Base-by-base conservation (phyloP, 2,113 vertebrate species). In the Sialia sialis region DNA sequence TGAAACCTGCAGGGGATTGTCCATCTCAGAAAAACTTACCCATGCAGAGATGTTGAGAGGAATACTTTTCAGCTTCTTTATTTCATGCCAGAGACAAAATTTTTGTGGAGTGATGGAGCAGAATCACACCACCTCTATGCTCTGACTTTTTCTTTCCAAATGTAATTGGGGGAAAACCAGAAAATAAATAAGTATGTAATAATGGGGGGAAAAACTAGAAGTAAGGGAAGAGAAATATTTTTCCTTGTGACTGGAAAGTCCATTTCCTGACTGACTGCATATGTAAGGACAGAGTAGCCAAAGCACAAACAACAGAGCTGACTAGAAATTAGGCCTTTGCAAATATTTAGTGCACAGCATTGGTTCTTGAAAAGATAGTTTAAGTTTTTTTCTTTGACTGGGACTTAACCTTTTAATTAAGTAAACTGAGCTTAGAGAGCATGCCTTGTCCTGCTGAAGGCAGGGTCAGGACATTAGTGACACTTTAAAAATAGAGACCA, bases 111-210 rank as follows among this genome's bases (percentile, higher is more conserved):
- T n/a, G n/a, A n/a, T n/a, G n/a, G n/a, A n/a, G n/a, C 43, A 68
- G 59, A 43, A 44, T 29, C 14, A 8, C 48, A 36, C 6, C 16
- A 4, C 11, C 11, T 78, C 4, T 55, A 4, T 44, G 20, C 7
- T 41, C 14, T 56, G 43, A 13, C 10, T 25, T 58, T 52, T 55
- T 34, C 55, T 66, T 51, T 46, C 19, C 44, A 55, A 60, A 60
- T 18, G 13, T 34, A 75, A 34, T 13, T 75, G 9, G 26, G 1
- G 1, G 0, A 9, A 44, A 60, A n/a, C 8, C 5, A 12, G 6
- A 6, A 30, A 26, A 26, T 2, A 87, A 54, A 32, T 14, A 32
- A 55, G 14, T 39, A 55, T 41, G 58, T 75, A 9, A 85, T 75
- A 49, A 30, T 30, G 11, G 8, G 11, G 8, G 2, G 0, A 46